Evolutionary conservation across 1,140 invertebrate species (phyloP), one percentile per base, ranked within the genome.

Genomic region (Drosophila arizonae): DNA sequence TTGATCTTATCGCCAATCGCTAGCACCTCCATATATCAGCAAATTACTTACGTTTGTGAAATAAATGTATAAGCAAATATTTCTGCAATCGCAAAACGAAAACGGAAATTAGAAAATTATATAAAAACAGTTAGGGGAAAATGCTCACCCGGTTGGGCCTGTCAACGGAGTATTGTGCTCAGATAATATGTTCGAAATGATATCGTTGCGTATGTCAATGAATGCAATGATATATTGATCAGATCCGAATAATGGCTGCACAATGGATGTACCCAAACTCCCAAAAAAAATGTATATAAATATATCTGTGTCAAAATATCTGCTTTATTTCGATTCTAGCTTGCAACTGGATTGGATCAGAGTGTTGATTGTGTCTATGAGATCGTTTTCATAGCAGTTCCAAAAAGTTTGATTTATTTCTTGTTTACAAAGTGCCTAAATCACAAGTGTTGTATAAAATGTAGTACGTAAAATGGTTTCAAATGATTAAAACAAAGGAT

Each of bases 1-100:
- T 97, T 97, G 92, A 98, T 95, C 93, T 95, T 96, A 78, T 95
- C 94, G 77, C 96, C 96, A 90, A 95, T 93, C 89, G 93, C 92
- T 88, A 95, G 94, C 9, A 51, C 50, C 72, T 87, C 82, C 82
- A 87, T 87, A 72, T 52, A 61, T 48, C 50, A 33, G 39, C 17
- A 30, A 51, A 3, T 41, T 8, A 1, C 28, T 54, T 10, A 26
- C 36, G 28, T 33, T 10, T 24, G 9, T 11, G 36, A 45, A 28
- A 24, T 0, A 50, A 26, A 24, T 5, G 33, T 13, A 2, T 2
- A 50, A 17, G 43, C 15, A 17, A 39, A 39, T 11, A 39, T 39
- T 4, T 11, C 36, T 39, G 36, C 36, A 3, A 36, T 9, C 0
- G 6, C 33, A 10, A 39, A 4, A 0, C 11, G 11, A 1, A 9